phyloP scores from a whole-genome alignment of 2,113 vertebrate genomes.

The Silurus asotus region DNA sequence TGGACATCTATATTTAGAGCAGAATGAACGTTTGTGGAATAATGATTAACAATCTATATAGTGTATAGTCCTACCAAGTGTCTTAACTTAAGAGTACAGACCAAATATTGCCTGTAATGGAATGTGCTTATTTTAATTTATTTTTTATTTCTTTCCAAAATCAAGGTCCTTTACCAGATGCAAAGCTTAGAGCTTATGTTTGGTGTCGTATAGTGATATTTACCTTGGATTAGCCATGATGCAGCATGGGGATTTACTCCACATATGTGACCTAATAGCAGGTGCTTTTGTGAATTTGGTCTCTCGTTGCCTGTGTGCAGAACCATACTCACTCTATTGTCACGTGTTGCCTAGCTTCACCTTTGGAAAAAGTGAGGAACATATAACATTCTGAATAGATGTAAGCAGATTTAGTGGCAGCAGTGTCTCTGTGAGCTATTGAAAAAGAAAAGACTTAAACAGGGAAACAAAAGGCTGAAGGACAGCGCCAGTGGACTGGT shows the following conservation, averaged over 20 bases:
- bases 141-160: not conserved
- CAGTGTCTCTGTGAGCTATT: not conserved
- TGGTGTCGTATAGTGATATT: not conserved
- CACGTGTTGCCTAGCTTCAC: slow-evolving; percentile 16
- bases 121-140: not conserved
- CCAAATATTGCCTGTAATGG: not conserved
- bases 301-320: not conserved
- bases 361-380: slow-evolving; percentile 16
- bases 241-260: not conserved
- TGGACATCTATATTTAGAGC: not conserved
- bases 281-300: slow-evolving; percentile 26
- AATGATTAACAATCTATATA: not conserved
- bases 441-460: slow-evolving; percentile 26
- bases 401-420: slow-evolving; percentile 46
- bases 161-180: not conserved
- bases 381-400: slow-evolving; percentile 48
- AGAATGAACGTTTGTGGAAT: not conserved
- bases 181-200: not conserved
- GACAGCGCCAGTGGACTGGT: slow-evolving; percentile 34
- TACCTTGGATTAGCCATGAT: not conserved
- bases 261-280: slow-evolving; percentile 18
- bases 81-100: not conserved
- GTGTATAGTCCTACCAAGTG: not conserved
- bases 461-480: slow-evolving; percentile 45
- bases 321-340: slow-evolving; percentile 8